Evolutionary conservation across 2,113 vertebrate genomes (phyloP).

Genomic region (human): GRCh38 chr7:43327501-43328000

Average conservation of each 20-base stretch:
- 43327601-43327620: neutral
- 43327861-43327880: neutral
- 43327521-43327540: neutral
- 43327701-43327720: neutral
- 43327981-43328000: neutral
- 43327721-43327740: neutral
- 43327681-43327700: neutral
- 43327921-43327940: neutral
- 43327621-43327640: neutral
- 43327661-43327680: neutral
- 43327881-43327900: fast-evolving
- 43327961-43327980: neutral
- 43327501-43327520: neutral
- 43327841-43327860: neutral
- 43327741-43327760: neutral
- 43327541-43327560: neutral
- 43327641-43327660: neutral
- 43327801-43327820: neutral
- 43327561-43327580: neutral
- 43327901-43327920: neutral
- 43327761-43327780: neutral
- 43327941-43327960: neutral
- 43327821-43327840: neutral
- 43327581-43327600: neutral
- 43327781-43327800: neutral